Base-by-base conservation (phyloP, 2,888 invertebrate species). In the Melanchra persicariae region DNA sequence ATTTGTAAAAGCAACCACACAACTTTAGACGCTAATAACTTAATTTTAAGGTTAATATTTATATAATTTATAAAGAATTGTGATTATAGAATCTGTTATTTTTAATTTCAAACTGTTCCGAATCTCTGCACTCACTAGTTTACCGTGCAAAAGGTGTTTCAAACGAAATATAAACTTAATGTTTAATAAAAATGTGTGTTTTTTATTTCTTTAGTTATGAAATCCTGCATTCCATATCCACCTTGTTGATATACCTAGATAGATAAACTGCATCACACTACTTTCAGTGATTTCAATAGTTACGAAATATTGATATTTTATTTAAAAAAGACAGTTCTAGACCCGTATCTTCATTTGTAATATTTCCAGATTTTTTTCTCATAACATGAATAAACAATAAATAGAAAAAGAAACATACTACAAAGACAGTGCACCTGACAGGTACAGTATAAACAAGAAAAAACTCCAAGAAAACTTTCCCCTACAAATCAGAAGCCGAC, bases 101-200 rank as follows among this genome's bases (percentile, higher is more conserved):
- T 81, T 85, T 86, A 81, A 83, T 84, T 79, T 81, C 80, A 81
- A 79, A 87, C 77, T 87, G 85, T 90, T 83, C 84, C 78, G 91
- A 92, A 92, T 92, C 91, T 92, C 90, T 83, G 87, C 89, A 90
- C 86, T 88, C 87, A 90, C 87, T 89, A 87, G 91, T 91, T 92
- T 87, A 88, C 85, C 72, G 87, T 87, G 91, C 91, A 92, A 90
- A 30, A 85, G 74, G 77, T 85, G 74, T 87, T 87, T 86, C 84
- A 86, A 85, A 80, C 57, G 59, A 84, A 84, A 83, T 82, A 81
- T 84, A 85, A 84, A 84, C 81, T 67, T 80, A 85, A 77, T 75
- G 81, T 85, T 83, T 76, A 61, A 82, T 83, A 85, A 84, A 65
- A 69, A 66, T 58, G 26, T 59, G 57, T 63, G 63, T 52, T 54